Evolutionary conservation across 2,113 vertebrate species (phyloP).

Genomic region (Eretmochelys imbricata): DNA sequence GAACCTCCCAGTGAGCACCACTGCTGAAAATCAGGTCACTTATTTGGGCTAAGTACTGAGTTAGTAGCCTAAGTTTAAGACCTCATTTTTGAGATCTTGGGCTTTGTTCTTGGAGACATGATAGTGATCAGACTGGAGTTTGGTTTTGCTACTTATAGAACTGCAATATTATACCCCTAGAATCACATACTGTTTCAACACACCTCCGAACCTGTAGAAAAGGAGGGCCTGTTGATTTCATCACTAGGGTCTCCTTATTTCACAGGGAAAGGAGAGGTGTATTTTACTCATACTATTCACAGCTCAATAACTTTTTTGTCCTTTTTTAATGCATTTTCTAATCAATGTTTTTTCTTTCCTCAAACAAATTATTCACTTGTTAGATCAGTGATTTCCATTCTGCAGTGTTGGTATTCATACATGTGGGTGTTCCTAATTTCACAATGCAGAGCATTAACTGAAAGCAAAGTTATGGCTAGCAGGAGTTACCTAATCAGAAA

Average conservation of each 20-base stretch:
- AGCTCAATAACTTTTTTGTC: neutral
- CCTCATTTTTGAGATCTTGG: neutral
- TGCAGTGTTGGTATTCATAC: neutral
- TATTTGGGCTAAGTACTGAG: too few species aligned
- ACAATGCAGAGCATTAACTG: neutral
- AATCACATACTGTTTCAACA: neutral
- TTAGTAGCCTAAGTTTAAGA: neutral
- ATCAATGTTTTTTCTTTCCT: neutral
- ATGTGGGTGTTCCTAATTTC: neutral
- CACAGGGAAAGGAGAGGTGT: neutral
- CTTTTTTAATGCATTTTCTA: neutral
- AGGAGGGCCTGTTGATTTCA: neutral
- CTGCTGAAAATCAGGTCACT: too few species aligned
- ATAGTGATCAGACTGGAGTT: neutral
- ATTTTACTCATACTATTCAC: neutral
- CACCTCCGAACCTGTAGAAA: neutral
- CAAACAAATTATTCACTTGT: neutral
- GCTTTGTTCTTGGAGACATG: neutral
- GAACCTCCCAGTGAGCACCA: neutral
- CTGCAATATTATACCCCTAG: neutral
- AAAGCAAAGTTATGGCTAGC: neutral
- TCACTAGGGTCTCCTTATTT: neutral
- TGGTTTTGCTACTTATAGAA: neutral
- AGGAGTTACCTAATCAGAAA: neutral
- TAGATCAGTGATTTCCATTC: neutral